phyloP scores from a whole-genome alignment of 2,888 invertebrate species.

The Dasypolia templi region DNA sequence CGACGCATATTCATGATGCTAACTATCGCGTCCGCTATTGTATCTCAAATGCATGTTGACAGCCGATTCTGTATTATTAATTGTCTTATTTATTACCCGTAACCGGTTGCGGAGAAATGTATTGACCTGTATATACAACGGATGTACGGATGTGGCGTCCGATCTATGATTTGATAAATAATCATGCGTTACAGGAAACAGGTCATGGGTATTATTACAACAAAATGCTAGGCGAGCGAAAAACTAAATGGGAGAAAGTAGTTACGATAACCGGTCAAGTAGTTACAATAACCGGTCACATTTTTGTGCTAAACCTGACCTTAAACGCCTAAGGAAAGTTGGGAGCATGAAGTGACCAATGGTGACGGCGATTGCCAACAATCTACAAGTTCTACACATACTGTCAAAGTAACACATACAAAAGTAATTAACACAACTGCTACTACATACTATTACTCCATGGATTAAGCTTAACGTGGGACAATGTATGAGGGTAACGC shows the following conservation, averaged over 20 bases:
- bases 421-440: background rate
- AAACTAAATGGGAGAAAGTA: background rate
- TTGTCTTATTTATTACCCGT: slow-evolving; percentile 66
- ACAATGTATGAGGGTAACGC: slow-evolving; percentile 3
- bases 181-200: slow-evolving; percentile 35
- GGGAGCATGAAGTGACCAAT: background rate
- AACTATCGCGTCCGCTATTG: slow-evolving; percentile 1
- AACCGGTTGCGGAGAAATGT: slow-evolving; percentile 51
- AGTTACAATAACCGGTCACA: background rate
- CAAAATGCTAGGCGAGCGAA: background rate
- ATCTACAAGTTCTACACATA: too few species aligned
- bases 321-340: background rate
- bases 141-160: slow-evolving; percentile 52
- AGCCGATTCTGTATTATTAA: slow-evolving; percentile 59
- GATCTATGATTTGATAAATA: slow-evolving; percentile 56
- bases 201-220: background rate
- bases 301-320: background rate
- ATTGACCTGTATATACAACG: slow-evolving; percentile 55
- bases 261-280: background rate
- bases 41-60: slow-evolving; percentile 36
- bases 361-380: background rate
- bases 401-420: background rate
- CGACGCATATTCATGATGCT: background rate
- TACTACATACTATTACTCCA: slow-evolving; percentile 23
- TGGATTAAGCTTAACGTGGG: slow-evolving; percentile 19